Percentiles rank a stretch among this genome's conserved stretches.
Evolutionary conservation across 2,888 invertebrate genomes (phyloP).

Genomic region (Phlogophora meticulosa): DNA sequence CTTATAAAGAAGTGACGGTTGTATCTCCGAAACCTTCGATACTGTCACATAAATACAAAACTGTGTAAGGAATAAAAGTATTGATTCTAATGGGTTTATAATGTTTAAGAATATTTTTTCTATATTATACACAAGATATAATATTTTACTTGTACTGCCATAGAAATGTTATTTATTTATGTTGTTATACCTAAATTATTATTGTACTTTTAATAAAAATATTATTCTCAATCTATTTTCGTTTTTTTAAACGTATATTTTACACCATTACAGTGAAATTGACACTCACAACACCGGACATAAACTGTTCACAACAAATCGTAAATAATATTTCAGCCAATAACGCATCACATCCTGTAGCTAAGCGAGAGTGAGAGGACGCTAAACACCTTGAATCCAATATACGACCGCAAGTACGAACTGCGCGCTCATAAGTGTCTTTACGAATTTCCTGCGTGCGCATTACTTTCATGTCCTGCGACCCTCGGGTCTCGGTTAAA

Average conservation of each 20-base stretch:
- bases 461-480: conserved; percentile 77
- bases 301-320: conserved; percentile 22
- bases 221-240: conserved; percentile 50
- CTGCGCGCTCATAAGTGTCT: conserved; percentile 39
- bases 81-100: conserved; percentile 42
- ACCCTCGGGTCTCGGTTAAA: conserved; percentile 69
- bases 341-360: conserved; percentile 33
- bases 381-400: conserved; percentile 50
- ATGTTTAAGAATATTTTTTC: conserved; percentile 49
- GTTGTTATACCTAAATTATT: conserved; percentile 65
- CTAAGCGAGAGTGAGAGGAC: conserved; percentile 45
- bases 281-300: conserved; percentile 6
- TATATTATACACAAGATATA: conserved; percentile 55
- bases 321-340: conserved; percentile 47
- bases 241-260: conserved; percentile 49
- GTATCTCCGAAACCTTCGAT: conserved; percentile 19
- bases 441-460: conserved; percentile 83
- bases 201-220: conserved; percentile 75
- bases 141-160: conserved; percentile 61
- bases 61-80: conserved; percentile 27
- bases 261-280: conserved; percentile 27
- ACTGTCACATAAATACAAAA: conserved; percentile 21
- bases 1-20: conserved; percentile 13
- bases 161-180: conserved; percentile 65
- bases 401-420: conserved; percentile 45